phyloP scores from a whole-genome alignment of 2,797 vertebrate species.

The Cichlasoma orientale region DNA sequence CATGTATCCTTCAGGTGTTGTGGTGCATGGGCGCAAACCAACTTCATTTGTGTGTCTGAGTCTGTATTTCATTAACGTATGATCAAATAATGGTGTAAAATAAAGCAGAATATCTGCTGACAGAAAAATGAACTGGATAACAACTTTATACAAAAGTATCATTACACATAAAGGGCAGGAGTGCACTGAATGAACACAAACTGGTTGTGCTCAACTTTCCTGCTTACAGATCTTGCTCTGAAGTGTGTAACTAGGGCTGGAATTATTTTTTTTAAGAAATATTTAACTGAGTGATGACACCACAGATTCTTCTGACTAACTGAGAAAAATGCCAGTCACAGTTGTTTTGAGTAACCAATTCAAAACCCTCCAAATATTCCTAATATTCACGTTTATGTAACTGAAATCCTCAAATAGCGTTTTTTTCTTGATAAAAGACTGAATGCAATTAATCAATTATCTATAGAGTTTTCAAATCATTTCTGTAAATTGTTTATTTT shows the following conservation, averaged over 20 bases:
- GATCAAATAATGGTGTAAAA: conserved; percentile 20
- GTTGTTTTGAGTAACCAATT: neutral
- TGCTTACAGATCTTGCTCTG: neutral
- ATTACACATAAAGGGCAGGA: conserved; percentile 29
- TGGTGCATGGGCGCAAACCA: neutral
- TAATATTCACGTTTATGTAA: neutral
- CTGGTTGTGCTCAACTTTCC: neutral
- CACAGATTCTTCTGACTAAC: neutral
- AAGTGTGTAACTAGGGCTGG: neutral
- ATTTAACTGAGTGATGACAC: neutral
- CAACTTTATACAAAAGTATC: conserved; percentile 58
- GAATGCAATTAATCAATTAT: neutral
- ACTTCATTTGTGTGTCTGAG: conserved; percentile 2
- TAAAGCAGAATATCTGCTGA: conserved; percentile 38
- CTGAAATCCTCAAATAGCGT: neutral
- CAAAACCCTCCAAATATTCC: neutral
- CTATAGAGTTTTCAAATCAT: neutral
- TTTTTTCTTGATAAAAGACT: neutral
- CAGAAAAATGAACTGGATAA: conserved; percentile 26
- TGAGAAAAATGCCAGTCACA: neutral
- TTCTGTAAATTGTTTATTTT: neutral
- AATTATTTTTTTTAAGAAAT: neutral
- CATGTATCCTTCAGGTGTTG: conserved; percentile 15
- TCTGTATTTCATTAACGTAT: neutral
- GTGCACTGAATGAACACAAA: neutral